A percentile compares a stretch with the other conserved stretches of the same genome.
phyloP scores from a whole-genome alignment of 2,888 invertebrate species.

The Magallana nippona region DNA sequence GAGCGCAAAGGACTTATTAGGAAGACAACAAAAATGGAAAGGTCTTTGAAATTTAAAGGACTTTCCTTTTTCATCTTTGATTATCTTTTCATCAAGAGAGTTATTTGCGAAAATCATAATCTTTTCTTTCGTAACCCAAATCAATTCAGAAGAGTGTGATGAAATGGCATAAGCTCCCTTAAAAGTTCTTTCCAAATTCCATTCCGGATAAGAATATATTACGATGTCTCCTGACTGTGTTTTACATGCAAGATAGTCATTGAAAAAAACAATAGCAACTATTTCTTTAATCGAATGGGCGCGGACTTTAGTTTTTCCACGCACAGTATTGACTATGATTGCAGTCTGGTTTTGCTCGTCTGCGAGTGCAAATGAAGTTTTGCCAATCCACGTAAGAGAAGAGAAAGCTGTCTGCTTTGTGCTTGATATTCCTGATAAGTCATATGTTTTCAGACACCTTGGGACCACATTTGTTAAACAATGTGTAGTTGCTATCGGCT shows the following conservation, averaged over 20 bases:
- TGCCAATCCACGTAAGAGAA: not conserved
- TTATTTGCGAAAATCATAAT: not conserved
- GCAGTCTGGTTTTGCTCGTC: not conserved
- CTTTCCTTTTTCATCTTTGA: not conserved
- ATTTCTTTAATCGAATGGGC: not conserved
- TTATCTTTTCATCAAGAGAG: not conserved
- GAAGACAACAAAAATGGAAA: not conserved
- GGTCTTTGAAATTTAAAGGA: not conserved
- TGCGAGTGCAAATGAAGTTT: not conserved
- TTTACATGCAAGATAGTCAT: not conserved
- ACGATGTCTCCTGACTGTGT: not conserved
- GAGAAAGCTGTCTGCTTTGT: not conserved
- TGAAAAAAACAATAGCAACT: not conserved
- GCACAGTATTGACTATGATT: not conserved
- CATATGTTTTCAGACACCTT: not conserved
- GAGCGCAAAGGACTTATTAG: not conserved
- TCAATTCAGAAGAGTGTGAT: not conserved
- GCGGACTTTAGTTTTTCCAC: not conserved
- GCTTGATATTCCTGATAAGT: not conserved
- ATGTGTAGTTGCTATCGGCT: not conserved
- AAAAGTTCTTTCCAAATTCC: not conserved
- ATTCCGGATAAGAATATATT: not conserved
- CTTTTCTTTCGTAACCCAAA: conserved; percentile 8
- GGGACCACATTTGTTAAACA: not conserved
- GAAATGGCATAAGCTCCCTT: not conserved